Conservation (phyloP, 2,113 vertebrate genomes). For the Lethenteron reissneri region DNA sequence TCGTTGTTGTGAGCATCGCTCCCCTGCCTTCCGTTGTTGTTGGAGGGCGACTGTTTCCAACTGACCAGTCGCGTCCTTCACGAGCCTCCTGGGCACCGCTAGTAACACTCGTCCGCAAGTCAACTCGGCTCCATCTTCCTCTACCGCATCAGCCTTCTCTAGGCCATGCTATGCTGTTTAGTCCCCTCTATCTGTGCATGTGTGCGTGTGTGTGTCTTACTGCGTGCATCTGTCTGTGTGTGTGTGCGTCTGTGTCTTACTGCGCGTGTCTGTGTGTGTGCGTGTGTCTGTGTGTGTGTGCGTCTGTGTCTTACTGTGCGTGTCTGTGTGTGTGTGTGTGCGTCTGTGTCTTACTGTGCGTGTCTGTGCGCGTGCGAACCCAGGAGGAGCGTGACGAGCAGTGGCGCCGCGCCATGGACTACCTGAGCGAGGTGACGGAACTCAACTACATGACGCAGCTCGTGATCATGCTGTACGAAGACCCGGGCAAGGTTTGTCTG, state of each 20-base stretch:
- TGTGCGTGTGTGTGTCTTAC: not conserved
- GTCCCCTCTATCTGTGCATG: not conserved
- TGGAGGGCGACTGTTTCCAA: no score
- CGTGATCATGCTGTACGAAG: conserved; percentile 70
- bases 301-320: not conserved
- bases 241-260: no score
- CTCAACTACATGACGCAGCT: conserved; percentile 83
- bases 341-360: not conserved
- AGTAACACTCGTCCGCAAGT: no score
- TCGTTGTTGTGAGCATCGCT: no score
- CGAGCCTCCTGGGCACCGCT: no score
- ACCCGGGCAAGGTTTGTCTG: conserved; percentile 51
- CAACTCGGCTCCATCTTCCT: no score
- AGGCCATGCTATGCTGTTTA: not conserved
- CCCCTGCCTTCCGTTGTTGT: no score
- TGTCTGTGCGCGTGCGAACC: conserved; percentile 8
- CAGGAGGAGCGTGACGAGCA: conserved; percentile 64
- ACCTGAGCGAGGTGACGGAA: conserved; percentile 55
- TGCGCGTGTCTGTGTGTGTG: not conserved
- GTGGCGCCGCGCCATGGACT: conserved; percentile 70
- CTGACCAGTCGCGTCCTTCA: no score
- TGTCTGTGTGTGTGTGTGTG: not conserved
- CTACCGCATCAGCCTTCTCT: not conserved
- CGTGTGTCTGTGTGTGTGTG: not conserved
- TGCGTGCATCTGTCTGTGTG: not conserved